Conservation (phyloP, 2,797 vertebrate genomes). For the Leptodactylus fallax region DNA sequence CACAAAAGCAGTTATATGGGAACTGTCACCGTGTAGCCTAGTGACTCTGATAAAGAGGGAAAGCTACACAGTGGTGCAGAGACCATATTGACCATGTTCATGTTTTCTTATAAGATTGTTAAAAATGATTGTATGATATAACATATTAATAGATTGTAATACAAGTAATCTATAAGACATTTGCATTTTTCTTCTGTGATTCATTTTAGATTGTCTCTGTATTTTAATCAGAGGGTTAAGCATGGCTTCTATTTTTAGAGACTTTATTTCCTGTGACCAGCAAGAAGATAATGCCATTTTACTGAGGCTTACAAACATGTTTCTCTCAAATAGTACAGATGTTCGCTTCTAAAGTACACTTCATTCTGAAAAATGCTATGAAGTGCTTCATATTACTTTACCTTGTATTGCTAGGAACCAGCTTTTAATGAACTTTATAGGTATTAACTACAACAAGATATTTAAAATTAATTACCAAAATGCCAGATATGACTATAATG, state of each 20-base stretch:
- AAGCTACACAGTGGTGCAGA: background rate
- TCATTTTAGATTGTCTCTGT: background rate
- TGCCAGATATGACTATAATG: no score
- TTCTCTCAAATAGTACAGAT: background rate
- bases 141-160: background rate
- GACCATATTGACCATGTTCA: no score
- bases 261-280: slow-evolving; percentile 32
- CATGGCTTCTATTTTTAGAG: slow-evolving; percentile 33
- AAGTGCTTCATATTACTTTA: background rate
- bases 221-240: slow-evolving; percentile 12
- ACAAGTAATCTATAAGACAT: background rate
- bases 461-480: no score
- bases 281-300: slow-evolving; percentile 38
- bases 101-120: no score
- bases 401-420: no score
- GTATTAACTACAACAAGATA: no score
- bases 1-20: background rate
- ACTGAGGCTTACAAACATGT: background rate
- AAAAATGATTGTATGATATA: background rate
- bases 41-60: background rate
- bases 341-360: background rate
- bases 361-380: background rate
- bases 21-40: background rate
- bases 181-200: background rate
- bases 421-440: no score